Evolutionary conservation across 2,113 vertebrate species (phyloP).

Genomic region (Cygnus buccinator): DNA sequence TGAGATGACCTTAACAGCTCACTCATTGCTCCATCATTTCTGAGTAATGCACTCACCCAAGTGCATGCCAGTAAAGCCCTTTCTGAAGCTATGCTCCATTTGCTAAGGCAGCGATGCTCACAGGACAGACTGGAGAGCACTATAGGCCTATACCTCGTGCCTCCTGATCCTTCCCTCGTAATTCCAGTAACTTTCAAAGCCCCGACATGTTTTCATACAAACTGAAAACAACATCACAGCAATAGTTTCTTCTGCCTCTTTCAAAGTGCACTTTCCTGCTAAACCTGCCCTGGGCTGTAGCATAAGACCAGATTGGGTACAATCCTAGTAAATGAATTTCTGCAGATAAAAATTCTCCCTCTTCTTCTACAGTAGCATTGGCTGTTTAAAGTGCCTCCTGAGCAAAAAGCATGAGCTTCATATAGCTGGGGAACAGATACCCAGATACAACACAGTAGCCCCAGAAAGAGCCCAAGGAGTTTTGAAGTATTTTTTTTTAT

Average conservation of each 20-base stretch:
- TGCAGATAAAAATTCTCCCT: not conserved
- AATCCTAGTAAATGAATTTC: not conserved
- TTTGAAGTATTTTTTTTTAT: not conserved
- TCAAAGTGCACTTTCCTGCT: not conserved
- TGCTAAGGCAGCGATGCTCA: not conserved
- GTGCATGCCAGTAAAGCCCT: not conserved
- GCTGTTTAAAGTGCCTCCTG: not conserved
- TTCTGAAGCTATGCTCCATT: not conserved
- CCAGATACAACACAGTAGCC: not conserved
- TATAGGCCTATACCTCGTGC: not conserved
- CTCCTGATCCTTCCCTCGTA: not conserved
- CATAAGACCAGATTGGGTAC: not conserved
- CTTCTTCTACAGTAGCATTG: not conserved
- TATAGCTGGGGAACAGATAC: not conserved
- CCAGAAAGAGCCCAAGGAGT: not conserved
- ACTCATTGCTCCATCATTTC: constrained; percentile 46
- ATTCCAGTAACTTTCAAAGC: not conserved
- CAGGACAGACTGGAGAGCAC: not conserved
- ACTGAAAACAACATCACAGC: not conserved
- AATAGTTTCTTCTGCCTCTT: not conserved
- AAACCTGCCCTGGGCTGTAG: not conserved
- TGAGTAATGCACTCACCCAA: not conserved
- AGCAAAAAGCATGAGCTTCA: not conserved
- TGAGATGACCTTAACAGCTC: not conserved
- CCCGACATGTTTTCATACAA: not conserved